Evolutionary conservation across 2,888 invertebrate species (phyloP).

Genomic region (Hyposoter dolosus): DNA sequence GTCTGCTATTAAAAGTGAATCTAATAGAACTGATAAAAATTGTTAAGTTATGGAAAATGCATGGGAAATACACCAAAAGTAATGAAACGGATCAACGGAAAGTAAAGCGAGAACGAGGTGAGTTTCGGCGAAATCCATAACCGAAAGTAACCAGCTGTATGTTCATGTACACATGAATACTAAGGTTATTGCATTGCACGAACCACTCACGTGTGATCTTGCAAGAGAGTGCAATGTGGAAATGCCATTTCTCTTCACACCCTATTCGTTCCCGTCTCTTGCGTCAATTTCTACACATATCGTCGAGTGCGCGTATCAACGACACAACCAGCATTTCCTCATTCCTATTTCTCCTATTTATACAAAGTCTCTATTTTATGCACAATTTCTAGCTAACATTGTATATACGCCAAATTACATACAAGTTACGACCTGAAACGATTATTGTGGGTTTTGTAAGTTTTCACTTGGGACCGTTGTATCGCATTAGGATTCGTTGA

Average conservation of each 20-base stretch:
- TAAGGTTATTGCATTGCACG: constrained; percentile 21
- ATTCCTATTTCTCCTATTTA: constrained; percentile 16
- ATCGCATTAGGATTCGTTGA: background rate
- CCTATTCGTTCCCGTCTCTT: constrained; percentile 20
- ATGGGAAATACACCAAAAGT: background rate
- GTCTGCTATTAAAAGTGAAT: background rate
- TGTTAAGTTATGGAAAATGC: background rate
- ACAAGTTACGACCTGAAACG: background rate
- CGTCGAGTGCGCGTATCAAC: background rate
- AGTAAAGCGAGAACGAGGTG: background rate
- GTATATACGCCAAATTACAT: background rate
- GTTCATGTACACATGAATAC: background rate
- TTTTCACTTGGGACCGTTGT: background rate
- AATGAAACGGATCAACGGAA: background rate
- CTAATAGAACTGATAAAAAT: background rate
- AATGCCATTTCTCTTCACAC: constrained; percentile 59
- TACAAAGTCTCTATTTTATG: background rate
- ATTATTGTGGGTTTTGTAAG: background rate
- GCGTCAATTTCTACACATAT: constrained; percentile 55
- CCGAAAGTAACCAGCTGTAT: background rate
- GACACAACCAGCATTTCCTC: constrained; percentile 16
- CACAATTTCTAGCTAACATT: background rate
- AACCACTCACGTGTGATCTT: constrained; percentile 44
- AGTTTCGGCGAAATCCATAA: background rate
- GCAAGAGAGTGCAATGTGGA: constrained; percentile 57